Evolutionary conservation across 2,797 vertebrate genomes (phyloP).

Genomic region (Eulemur rubriventer): DNA sequence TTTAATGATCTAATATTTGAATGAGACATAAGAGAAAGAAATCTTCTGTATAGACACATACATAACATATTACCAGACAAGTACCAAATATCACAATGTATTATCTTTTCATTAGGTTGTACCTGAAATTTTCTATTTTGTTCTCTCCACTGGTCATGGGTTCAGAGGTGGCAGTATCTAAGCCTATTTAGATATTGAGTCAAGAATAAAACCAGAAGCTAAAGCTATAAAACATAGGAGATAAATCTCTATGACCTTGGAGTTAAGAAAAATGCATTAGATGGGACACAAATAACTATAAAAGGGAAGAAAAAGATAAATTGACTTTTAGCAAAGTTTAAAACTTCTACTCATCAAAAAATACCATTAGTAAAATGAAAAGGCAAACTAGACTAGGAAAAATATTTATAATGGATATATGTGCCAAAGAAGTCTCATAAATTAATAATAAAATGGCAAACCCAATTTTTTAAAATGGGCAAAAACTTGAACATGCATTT

Average conservation of each 20-base stretch:
- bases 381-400: not conserved
- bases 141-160: not conserved
- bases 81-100: not conserved
- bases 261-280: not conserved
- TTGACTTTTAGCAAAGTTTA: not conserved
- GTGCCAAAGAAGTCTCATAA: not conserved
- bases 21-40: not conserved
- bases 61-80: not conserved
- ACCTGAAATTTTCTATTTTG: slow-evolving; percentile 3
- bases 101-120: not conserved
- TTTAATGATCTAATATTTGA: not conserved
- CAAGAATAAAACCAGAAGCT: slow-evolving; percentile 8
- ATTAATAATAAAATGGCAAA: not conserved
- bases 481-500: not conserved
- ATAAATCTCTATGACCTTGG: not conserved
- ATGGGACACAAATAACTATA: not conserved
- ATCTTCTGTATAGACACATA: not conserved
- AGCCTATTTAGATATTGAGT: not conserved
- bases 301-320: not conserved
- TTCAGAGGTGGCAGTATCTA: not conserved
- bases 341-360: not conserved
- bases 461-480: not conserved
- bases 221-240: not conserved
- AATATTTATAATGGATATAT: not conserved
- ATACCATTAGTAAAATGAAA: slow-evolving; percentile 19